Evolutionary conservation across 2,113 vertebrate species (phyloP).

Genomic region (Procavia capensis): DNA sequence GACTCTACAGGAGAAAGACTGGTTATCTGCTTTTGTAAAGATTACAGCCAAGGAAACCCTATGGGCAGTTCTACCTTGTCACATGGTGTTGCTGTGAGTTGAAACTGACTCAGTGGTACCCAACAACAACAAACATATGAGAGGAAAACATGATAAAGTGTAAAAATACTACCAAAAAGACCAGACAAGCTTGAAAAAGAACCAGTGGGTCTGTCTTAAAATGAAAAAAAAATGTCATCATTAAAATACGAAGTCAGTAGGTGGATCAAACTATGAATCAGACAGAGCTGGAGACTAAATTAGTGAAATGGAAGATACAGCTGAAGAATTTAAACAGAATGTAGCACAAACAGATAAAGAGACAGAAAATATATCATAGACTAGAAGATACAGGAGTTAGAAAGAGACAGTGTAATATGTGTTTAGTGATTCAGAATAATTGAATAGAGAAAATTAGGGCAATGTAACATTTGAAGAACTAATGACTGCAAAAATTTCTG

Average conservation of each 20-base stretch:
- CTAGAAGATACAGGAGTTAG: not conserved
- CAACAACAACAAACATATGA: not conserved
- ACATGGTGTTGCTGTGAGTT: no score
- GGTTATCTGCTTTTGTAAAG: no score
- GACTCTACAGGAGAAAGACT: no score
- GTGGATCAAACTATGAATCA: slow-evolving; percentile 45
- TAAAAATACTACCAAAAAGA: not conserved
- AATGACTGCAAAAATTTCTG: not conserved
- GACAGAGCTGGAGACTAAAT: slow-evolving; percentile 18
- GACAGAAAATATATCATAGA: not conserved
- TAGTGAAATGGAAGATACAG: slow-evolving; percentile 28
- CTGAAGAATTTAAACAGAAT: not conserved
- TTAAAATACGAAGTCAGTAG: slow-evolving; percentile 35
- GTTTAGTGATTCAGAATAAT: not conserved
- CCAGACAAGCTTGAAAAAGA: slow-evolving; percentile 29
- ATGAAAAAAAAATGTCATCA: slow-evolving; percentile 21
- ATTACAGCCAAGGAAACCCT: no score
- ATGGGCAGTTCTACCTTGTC: no score
- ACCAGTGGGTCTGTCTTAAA: slow-evolving; percentile 16
- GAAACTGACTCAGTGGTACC: no score
- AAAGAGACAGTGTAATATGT: not conserved
- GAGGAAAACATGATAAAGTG: not conserved
- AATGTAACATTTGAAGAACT: not conserved
- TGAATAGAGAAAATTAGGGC: not conserved
- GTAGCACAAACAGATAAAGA: not conserved